Conservation (phyloP, 2,113 vertebrate species). For the Lepisosteus oculatus region DNA sequence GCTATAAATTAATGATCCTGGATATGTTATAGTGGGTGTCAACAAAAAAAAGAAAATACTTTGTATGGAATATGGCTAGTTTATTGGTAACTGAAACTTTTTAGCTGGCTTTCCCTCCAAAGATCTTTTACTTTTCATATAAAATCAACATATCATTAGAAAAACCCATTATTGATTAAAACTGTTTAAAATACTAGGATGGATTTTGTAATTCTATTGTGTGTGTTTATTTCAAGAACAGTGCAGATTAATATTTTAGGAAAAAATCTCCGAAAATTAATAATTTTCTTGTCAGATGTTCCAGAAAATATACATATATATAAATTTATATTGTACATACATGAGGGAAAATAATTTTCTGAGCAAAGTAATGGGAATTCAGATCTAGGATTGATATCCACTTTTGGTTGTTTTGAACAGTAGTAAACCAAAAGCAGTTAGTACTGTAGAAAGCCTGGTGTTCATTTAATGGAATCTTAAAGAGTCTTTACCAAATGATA, state of each 20-base stretch:
- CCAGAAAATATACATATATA: too few relatives aligned
- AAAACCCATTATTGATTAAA: background rate
- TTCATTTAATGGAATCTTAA: conserved; percentile 31
- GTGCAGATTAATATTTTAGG: too few relatives aligned
- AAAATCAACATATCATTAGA: background rate
- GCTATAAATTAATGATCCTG: background rate
- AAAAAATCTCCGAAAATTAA: too few relatives aligned
- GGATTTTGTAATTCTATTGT: too few relatives aligned
- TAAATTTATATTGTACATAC: too few relatives aligned
- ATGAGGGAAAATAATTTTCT: too few relatives aligned
- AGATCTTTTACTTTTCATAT: background rate
- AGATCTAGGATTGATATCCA: too few relatives aligned
- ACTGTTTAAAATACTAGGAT: too few relatives aligned
- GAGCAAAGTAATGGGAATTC: too few relatives aligned
- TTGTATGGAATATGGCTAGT: background rate
- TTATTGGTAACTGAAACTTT: background rate
- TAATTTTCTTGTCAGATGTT: too few relatives aligned
- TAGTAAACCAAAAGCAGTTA: background rate
- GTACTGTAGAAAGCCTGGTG: conserved; percentile 27
- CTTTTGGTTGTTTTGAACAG: too few relatives aligned
- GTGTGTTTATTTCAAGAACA: too few relatives aligned
- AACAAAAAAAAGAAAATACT: background rate
- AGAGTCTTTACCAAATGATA: conserved; percentile 32
- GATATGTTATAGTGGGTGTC: background rate
- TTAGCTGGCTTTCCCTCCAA: background rate